These are phyloP conservation scores for Triplophysa siluroides DNA, from an alignment of 2,113 vertebrate genomes.

Conservation along the genomic window DNA sequence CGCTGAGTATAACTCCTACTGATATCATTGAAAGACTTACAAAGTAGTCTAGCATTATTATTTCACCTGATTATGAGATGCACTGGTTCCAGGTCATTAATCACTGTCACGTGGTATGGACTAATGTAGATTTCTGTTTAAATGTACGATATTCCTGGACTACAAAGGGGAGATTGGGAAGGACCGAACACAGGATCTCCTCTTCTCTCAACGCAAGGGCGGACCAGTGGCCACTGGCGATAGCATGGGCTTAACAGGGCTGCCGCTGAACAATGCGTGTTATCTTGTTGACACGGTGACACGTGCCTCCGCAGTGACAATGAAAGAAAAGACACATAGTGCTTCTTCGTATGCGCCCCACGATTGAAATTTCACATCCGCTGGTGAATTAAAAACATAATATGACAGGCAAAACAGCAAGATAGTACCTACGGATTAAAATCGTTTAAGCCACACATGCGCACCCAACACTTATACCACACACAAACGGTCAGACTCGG, in stretches of 20 bases:
- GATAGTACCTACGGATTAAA: constrained; percentile 27
- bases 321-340: constrained; percentile 17
- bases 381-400: not conserved
- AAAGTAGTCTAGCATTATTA: constrained; percentile 24
- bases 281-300: not conserved
- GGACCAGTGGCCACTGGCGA: constrained; percentile 29
- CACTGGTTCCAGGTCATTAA: constrained; percentile 16
- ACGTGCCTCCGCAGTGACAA: constrained; percentile 4
- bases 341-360: constrained; percentile 17
- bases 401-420: not conserved
- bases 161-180: constrained; percentile 8
- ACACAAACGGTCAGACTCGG: constrained; percentile 47
- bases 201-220: constrained; percentile 25
- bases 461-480: not conserved
- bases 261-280: not conserved
- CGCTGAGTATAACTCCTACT: not conserved
- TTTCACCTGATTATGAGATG: constrained; percentile 20
- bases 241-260: constrained; percentile 21
- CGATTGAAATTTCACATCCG: not conserved
- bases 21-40: not conserved
- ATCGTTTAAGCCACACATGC: not conserved
- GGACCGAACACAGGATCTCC: constrained; percentile 1
- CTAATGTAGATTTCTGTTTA: constrained; percentile 44
- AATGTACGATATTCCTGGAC: constrained; percentile 53
- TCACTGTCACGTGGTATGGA: constrained; percentile 25